Evolutionary conservation across 2,888 invertebrate species (phyloP).

Genomic region (Lasioglossum villosulum): DNA sequence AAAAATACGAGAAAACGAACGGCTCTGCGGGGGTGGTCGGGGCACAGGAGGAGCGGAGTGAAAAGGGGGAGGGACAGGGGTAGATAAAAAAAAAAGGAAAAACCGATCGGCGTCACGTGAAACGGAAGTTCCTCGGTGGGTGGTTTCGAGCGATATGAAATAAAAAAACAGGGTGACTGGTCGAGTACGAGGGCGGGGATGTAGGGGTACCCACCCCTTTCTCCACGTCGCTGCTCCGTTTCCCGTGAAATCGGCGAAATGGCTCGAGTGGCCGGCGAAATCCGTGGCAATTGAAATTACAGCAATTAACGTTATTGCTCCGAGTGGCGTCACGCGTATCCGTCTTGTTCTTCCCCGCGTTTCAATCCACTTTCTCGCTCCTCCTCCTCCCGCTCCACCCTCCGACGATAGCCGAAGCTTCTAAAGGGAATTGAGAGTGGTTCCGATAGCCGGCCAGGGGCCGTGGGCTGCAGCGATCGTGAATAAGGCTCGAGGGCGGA

Average conservation of each 20-base stretch:
- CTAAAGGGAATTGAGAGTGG: conserved; percentile 66
- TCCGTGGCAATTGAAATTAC: conserved; percentile 78
- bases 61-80: background rate
- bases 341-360: conserved; percentile 52
- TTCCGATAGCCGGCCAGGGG: conserved; percentile 60
- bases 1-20: conserved; percentile 21
- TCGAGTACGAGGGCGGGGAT: background rate
- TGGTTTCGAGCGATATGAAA: conserved; percentile 29
- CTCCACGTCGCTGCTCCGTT: conserved; percentile 18
- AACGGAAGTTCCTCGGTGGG: background rate
- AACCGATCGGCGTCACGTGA: conserved; percentile 17
- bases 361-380: conserved; percentile 61
- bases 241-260: conserved; percentile 52
- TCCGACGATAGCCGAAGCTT: conserved; percentile 33
- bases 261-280: conserved; percentile 44
- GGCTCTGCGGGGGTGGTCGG: background rate
- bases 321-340: conserved; percentile 68
- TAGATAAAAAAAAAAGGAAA: background rate
- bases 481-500: conserved; percentile 58
- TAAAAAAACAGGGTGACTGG: background rate
- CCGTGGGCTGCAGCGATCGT: conserved; percentile 58
- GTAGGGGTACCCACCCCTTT: background rate
- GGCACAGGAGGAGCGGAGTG: background rate
- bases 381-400: background rate
- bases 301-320: conserved; percentile 82